Conservation (phyloP, 2,888 invertebrate genomes). For the Asteroscopus sphinx region DNA sequence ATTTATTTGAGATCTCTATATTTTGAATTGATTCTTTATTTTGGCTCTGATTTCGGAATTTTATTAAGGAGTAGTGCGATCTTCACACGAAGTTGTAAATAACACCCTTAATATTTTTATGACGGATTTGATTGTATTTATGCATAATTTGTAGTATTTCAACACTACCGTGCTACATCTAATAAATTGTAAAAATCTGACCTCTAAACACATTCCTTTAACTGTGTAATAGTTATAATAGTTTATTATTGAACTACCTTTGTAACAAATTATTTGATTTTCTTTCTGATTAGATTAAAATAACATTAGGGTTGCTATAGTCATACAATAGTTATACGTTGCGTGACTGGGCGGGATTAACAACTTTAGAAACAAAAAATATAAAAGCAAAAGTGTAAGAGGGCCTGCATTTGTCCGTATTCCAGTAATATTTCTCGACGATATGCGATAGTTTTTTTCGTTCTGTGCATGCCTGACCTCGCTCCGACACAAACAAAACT, state of each 20-base stretch:
- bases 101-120: no score
- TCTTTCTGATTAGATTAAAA: conserved; percentile 6
- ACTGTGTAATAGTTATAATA: no score
- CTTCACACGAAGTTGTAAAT: no score
- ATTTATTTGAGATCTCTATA: background rate
- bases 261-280: background rate
- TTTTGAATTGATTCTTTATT: no score
- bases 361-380: conserved; percentile 11
- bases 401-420: background rate
- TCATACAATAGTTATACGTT: background rate
- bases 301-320: background rate
- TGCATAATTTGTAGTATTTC: no score
- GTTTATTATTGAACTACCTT: background rate
- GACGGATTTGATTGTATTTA: no score
- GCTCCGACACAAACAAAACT: background rate
- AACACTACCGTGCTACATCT: no score
- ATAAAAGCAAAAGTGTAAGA: background rate
- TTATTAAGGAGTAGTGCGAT: no score
- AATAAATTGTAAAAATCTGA: no score
- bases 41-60: no score
- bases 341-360: conserved; percentile 17
- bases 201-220: no score
- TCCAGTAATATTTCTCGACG: background rate
- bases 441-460: conserved; percentile 2
- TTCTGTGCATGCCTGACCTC: conserved; percentile 1